Evolutionary conservation across 2,888 invertebrate species (phyloP), one percentile per base, ranked within the genome.

Genomic region (Chelonus formosanus): DNA sequence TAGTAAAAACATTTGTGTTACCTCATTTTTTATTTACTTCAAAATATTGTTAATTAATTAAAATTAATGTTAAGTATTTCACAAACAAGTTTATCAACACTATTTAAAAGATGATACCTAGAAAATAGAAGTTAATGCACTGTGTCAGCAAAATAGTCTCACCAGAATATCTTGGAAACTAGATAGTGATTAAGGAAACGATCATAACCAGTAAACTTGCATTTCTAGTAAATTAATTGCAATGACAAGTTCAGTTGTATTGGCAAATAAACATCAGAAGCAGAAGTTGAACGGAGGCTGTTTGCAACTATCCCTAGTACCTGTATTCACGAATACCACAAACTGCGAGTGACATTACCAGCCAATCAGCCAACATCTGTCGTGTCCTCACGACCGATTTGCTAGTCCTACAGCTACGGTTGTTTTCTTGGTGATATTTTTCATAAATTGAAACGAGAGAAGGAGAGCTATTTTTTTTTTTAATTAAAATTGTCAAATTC

Each of bases 251-350:
- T 75, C 80, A 80, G 76, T 75, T 73, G 76, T 70, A 73, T 69
- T 71, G 70, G 72, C 78, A 74, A 76, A 79, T 79, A 80, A 80
- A 79, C 80, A 80, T 80, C 80, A 79, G 71, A 70, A 71, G 71
- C 80, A 80, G 80, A 78, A 80, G 77, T 79, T 80, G 78, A 76
- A 75, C 76, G 73, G 73, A 72, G 71, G 71, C 70, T 69, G 47
- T 20, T 62, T 31, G 20, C 57, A 36, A 50, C 60, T 53, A 60
- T 35, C 53, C 59, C 20, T 47, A 47, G 20, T 57, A n/a, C 53
- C 52, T 7, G 7, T 34, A 54, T 10, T 8, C 34, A 62, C 47
- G 62, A 63, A 67, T 67, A 62, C 61, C 67, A 61, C 53, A 8
- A 53, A 40, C 61, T 61, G 61, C 52, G 53, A 61, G 53, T 53